Evolutionary conservation across 2,797 vertebrate genomes (phyloP), one percentile per base, ranked within the genome.

Genomic region (Strix occidentalis): DNA sequence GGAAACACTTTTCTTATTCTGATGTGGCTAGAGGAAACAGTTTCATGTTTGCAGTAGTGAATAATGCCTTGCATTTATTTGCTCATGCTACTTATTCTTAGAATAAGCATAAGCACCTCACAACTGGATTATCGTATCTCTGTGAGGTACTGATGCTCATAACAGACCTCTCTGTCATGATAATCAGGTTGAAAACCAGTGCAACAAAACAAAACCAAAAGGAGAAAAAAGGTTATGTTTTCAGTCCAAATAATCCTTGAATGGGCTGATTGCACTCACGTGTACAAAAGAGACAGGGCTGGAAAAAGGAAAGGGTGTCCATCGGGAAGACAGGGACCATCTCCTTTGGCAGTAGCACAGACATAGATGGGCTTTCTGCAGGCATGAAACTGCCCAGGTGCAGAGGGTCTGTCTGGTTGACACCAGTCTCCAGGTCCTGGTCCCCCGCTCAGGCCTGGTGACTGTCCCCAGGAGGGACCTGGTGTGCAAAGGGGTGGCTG

Each of bases 241-340:
- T 88, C 48, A 41, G 13, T 69, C 15, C 41, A 41, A 12, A 21
- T 71, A 56, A 51, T 72, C 39, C 48, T 77, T 1, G 1, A 64
- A 31, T 15, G 13, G 21, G 35, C 37, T 61, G n/a, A 56, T 31
- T 60, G 41, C 6, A 10, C n/a, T 57, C 4, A 7, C 28, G 18
- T 21, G 4, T 74, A 10, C 28, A 16, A 43, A 80, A 48, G 48
- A 53, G 37, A 41, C 16, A 45, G 28, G 33, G 15, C 39, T 84
- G 48, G 26, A 68, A 60, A 41, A 66, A 78, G 39, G 26, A 45
- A 65, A 48, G 23, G 15, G 4, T 0, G 5, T 37, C 6, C 1
- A 0, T 56, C 3, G 3, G 48, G 41, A 76, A 69, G n/a, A 16
- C 0, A 1, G 9, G 13, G 23, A 57, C 31, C 37, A 35, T 23